Conservation (phyloP, 2,113 vertebrate genomes). For the Tonatia bakeri region DNA sequence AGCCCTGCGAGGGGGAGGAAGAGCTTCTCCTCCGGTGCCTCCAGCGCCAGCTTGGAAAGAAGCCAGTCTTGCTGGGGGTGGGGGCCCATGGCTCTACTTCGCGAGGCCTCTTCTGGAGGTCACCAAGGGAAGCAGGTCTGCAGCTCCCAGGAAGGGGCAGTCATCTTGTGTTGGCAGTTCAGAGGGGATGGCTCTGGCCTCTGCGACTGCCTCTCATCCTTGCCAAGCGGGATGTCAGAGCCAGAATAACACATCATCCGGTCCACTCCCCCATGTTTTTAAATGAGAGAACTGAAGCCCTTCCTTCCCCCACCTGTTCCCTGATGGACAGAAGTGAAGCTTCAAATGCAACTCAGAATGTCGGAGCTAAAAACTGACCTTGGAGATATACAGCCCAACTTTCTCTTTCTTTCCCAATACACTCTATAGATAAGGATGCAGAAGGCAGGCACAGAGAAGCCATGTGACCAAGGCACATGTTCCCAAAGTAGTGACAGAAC, state of each 20-base stretch:
- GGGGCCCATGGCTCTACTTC: not conserved
- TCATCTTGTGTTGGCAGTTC: not conserved
- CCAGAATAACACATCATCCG: slow-evolving; percentile 14
- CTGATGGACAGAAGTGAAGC: not conserved
- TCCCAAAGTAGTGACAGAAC: not conserved
- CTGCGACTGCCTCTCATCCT: not conserved
- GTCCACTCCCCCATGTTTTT: not conserved
- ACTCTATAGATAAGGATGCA: not conserved
- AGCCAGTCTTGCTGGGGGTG: not conserved
- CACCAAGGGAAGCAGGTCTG: not conserved
- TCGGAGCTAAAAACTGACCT: not conserved
- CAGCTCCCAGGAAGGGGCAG: not conserved
- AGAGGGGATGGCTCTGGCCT: not conserved
- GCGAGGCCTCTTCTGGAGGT: not conserved
- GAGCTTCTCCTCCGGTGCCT: not conserved
- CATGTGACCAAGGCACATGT: not conserved
- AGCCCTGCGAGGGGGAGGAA: not conserved
- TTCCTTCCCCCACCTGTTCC: not conserved
- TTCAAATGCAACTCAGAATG: not conserved
- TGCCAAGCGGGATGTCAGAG: slow-evolving; percentile 6
- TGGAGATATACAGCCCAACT: not conserved
- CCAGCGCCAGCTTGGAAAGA: not conserved
- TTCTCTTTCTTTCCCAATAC: not conserved
- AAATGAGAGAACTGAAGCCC: not conserved
- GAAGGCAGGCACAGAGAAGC: not conserved